A percentile compares a stretch with the other conserved stretches of the same genome.
These are phyloP conservation scores for Cinclus cinclus DNA, from an alignment of 2,113 vertebrate genomes.

Conservation along the genomic window DNA sequence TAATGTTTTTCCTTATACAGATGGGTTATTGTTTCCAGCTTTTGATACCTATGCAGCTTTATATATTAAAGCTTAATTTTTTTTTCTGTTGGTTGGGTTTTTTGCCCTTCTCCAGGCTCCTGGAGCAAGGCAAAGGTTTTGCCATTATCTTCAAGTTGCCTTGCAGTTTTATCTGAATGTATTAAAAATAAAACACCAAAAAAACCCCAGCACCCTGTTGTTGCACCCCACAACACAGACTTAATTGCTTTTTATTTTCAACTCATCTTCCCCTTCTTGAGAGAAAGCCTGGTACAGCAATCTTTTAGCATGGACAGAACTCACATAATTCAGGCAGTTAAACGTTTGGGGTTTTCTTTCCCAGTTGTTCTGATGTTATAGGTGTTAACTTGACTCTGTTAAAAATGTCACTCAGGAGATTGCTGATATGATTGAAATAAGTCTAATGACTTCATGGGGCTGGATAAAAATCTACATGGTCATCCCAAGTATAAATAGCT, in stretches of 20 bases:
- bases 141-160: background rate
- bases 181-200: background rate
- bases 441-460: background rate
- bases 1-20: slow-evolving; percentile 54
- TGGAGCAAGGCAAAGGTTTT: background rate
- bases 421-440: background rate
- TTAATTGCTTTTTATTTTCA: background rate
- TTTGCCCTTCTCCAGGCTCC: background rate
- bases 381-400: background rate
- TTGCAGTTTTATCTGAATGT: background rate
- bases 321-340: background rate
- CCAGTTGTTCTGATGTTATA: background rate
- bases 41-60: slow-evolving; percentile 19
- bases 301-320: background rate
- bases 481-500: background rate
- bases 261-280: background rate
- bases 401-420: background rate
- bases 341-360: background rate
- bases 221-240: background rate
- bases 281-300: background rate
- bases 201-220: accelerated
- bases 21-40: slow-evolving; percentile 65
- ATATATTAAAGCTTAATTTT: background rate
- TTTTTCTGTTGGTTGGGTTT: background rate
- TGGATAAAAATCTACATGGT: background rate